Percentiles rank a stretch among this genome's conserved stretches.
These are phyloP conservation scores for Petrocephalus schoutedeni DNA, from an alignment of 2,797 vertebrate genomes.

Conservation along the genomic window DNA sequence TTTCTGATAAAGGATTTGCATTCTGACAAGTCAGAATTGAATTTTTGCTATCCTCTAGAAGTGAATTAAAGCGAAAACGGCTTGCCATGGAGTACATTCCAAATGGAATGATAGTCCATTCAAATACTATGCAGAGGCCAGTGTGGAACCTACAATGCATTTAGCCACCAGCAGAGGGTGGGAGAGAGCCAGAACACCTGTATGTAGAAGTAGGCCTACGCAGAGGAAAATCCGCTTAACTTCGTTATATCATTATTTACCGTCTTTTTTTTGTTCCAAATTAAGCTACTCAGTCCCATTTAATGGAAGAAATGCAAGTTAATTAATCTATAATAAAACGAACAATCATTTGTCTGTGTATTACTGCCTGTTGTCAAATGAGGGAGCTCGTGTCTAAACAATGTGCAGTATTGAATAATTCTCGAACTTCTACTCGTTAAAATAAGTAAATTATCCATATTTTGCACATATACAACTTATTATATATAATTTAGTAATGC, in stretches of 20 bases:
- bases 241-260: neutral
- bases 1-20: neutral
- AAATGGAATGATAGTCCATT: neutral
- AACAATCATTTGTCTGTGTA: neutral
- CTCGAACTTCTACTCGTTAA: neutral
- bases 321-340: neutral
- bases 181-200: neutral
- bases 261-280: neutral
- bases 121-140: neutral
- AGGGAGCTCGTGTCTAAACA: constrained; percentile 4
- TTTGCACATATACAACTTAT: neutral
- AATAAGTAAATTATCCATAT: neutral
- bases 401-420: neutral
- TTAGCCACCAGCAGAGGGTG: neutral
- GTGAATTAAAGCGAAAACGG: neutral
- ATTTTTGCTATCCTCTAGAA: neutral
- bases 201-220: neutral
- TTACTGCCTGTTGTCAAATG: neutral
- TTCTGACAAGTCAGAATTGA: neutral
- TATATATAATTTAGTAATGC: neutral
- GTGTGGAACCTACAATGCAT: neutral
- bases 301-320: neutral
- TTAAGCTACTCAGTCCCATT: neutral
- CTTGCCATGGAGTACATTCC: neutral
- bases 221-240: neutral